Percentiles rank a stretch among this genome's conserved stretches.
phyloP scores from a whole-genome alignment of 2,888 invertebrate species.

The Rotaria magnacalcarata region DNA sequence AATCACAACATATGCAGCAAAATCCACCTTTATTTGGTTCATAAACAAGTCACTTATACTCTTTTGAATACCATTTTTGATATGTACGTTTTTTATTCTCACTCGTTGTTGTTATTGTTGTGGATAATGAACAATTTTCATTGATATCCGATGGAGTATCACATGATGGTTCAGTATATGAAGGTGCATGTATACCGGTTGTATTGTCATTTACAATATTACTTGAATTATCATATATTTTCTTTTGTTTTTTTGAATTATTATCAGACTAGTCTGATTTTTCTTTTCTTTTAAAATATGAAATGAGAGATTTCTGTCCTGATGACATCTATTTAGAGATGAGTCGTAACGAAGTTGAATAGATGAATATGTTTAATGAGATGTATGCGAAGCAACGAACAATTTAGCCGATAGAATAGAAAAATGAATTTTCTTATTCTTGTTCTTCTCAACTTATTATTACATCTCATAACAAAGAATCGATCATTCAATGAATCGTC shows the following conservation, averaged over 20 bases:
- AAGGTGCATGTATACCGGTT: neutral
- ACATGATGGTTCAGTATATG: neutral
- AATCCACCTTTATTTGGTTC: neutral
- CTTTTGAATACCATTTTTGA: conserved; percentile 8
- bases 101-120: neutral
- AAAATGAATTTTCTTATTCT: neutral
- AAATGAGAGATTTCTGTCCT: conserved; percentile 17
- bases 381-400: neutral
- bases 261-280: neutral
- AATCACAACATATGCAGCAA: neutral
- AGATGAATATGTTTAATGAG: neutral
- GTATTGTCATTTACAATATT: neutral
- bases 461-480: neutral
- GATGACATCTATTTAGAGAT: neutral
- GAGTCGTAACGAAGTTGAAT: neutral
- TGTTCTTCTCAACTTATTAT: neutral
- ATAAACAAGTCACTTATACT: neutral
- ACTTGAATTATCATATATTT: neutral
- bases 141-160: neutral
- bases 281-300: conserved; percentile 19
- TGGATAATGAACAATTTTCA: neutral
- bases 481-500: neutral
- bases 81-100: conserved; percentile 8
- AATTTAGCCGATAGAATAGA: neutral
- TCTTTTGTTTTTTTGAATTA: neutral